Conservation (phyloP, 2,113 vertebrate species). For the Pseudopipra pipra region DNA sequence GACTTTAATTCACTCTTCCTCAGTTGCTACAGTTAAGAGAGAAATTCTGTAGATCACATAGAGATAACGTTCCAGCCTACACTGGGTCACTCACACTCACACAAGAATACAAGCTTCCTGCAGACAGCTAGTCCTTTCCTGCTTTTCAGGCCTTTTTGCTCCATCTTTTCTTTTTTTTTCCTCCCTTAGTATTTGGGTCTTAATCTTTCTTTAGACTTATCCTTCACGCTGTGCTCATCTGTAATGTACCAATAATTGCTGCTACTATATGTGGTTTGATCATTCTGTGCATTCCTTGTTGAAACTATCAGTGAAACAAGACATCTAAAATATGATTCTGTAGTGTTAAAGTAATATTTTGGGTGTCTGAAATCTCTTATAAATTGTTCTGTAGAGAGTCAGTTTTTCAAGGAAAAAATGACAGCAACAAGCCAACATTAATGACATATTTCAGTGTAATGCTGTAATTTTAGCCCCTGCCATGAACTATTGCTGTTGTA, state of each 20-base stretch:
- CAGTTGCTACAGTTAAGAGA: conserved; percentile 69
- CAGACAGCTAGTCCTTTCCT: conserved; percentile 70
- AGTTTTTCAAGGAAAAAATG: conserved; percentile 42
- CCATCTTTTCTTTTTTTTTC: conserved; percentile 54
- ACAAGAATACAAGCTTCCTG: conserved; percentile 75
- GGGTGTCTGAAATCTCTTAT: conserved; percentile 41
- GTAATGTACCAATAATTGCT: conserved; percentile 80
- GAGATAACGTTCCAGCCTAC: conserved; percentile 70
- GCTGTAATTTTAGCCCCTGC: conserved; percentile 58
- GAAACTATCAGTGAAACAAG: conserved; percentile 63
- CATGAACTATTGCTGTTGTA: conserved; percentile 36
- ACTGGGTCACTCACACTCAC: conserved; percentile 68
- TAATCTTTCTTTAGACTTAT: conserved; percentile 77
- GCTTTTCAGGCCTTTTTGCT: conserved; percentile 66
- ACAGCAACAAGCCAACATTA: conserved; percentile 49
- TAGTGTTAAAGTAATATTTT: conserved; percentile 56
- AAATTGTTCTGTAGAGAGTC: conserved; percentile 36
- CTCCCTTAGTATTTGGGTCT: conserved; percentile 73
- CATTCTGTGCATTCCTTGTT: conserved; percentile 70
- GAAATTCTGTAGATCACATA: conserved; percentile 74
- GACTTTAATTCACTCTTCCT: conserved; percentile 77
- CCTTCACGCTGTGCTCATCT: conserved; percentile 74
- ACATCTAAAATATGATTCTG: conserved; percentile 59
- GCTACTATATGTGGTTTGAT: conserved; percentile 68
- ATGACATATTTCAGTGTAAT: conserved; percentile 62